Conservation (phyloP, 2,888 invertebrate genomes). For the Eugnorisma glareosa region DNA sequence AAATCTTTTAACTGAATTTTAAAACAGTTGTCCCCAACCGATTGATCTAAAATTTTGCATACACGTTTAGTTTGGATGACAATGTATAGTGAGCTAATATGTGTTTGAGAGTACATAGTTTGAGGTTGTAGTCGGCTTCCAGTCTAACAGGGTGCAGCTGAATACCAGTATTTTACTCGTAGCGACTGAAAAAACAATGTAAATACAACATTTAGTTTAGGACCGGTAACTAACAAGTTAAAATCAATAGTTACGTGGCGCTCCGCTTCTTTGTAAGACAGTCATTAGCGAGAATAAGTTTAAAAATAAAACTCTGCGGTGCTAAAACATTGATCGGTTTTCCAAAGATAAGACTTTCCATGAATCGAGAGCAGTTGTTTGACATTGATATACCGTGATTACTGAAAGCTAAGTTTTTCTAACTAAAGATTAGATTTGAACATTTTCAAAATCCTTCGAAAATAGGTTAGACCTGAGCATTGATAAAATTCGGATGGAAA, state of each 20-base stretch:
- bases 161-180: neutral
- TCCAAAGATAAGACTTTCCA: neutral
- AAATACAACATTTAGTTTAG: neutral
- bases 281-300: slow-evolving; percentile 10
- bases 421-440: neutral
- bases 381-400: neutral
- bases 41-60: neutral
- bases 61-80: neutral
- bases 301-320: slow-evolving; percentile 31
- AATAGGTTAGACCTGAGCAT: neutral
- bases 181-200: neutral
- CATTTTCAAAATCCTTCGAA: neutral
- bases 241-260: slow-evolving; percentile 44
- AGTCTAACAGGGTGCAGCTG: neutral
- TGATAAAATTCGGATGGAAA: neutral
- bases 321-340: slow-evolving; percentile 8
- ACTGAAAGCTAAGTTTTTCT: neutral
- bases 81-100: neutral
- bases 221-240: slow-evolving; percentile 4
- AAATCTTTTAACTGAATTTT: neutral
- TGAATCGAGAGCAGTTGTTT: neutral
- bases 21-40: neutral
- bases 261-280: neutral
- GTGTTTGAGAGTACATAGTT: neutral
- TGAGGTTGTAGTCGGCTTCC: neutral